A percentile compares a stretch with the other conserved stretches of the same genome.
Conservation (phyloP, 2,113 vertebrate species). For the Otocyon megalotis region DNA sequence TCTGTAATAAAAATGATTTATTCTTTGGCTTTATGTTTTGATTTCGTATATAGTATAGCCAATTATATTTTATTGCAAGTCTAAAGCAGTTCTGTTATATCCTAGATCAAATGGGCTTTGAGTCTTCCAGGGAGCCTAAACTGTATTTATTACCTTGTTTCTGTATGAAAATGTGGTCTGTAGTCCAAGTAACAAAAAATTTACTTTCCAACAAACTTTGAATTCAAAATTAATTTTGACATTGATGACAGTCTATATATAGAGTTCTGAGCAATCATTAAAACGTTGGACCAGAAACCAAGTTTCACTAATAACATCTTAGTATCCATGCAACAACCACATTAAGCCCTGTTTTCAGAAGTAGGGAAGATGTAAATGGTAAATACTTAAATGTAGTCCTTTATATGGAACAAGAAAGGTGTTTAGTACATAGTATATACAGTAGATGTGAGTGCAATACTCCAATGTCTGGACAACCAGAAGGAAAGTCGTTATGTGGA, state of each 20-base stretch:
- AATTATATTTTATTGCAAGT: constrained; percentile 75
- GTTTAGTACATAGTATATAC: not conserved
- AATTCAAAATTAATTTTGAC: constrained; percentile 41
- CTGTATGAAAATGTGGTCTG: constrained; percentile 25
- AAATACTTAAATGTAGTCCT: not conserved
- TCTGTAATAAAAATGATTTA: constrained; percentile 70
- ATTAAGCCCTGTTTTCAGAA: not conserved
- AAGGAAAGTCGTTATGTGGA: not conserved
- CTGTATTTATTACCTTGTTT: constrained; percentile 60
- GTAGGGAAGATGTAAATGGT: not conserved
- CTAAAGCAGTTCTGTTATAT: constrained; percentile 58
- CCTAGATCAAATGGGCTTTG: constrained; percentile 57
- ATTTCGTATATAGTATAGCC: constrained; percentile 35
- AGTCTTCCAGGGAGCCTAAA: constrained; percentile 65
- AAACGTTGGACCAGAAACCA: not conserved
- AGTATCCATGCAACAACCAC: not conserved
- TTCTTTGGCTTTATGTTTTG: constrained; percentile 44
- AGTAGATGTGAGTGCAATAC: not conserved
- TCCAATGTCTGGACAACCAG: not conserved
- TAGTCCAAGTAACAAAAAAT: constrained; percentile 25
- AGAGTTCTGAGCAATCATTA: constrained; percentile 2
- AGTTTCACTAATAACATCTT: not conserved
- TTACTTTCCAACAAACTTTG: constrained; percentile 50
- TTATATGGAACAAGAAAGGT: not conserved
- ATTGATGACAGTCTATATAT: not conserved